phyloP scores from a whole-genome alignment of 2,888 invertebrate genomes.

The Microchrysa polita region DNA sequence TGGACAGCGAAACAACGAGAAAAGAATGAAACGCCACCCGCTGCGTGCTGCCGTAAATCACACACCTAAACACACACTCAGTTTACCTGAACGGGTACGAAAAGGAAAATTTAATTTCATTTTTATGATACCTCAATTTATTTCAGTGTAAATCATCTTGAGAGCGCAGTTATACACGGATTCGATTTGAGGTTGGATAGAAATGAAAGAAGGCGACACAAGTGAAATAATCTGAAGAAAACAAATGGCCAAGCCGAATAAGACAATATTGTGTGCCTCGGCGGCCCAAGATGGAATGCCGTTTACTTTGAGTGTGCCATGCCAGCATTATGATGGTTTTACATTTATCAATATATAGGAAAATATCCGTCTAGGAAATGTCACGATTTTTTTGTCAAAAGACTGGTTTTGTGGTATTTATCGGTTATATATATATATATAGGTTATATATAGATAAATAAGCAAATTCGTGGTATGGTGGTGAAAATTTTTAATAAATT shows the following conservation, averaged over 20 bases:
- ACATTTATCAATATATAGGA: constrained; percentile 23
- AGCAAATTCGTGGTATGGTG: no score
- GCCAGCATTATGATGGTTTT: constrained; percentile 24
- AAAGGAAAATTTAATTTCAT: constrained; percentile 48
- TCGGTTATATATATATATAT: no score
- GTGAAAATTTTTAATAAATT: no score
- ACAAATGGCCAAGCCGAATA: constrained; percentile 4
- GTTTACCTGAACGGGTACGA: constrained; percentile 35
- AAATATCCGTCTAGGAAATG: constrained; percentile 27
- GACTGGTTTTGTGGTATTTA: no score
- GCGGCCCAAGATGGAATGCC: constrained; percentile 6
- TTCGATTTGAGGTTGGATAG: background rate
- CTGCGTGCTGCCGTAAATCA: constrained; percentile 48
- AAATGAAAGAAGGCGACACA: no score
- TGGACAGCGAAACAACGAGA: background rate
- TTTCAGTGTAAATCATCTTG: constrained; percentile 48
- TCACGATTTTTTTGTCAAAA: no score
- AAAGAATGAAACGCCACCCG: constrained; percentile 40
- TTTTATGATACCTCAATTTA: constrained; percentile 50
- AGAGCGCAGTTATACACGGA: constrained; percentile 32
- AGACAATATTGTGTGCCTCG: background rate
- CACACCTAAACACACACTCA: constrained; percentile 48
- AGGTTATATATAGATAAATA: no score
- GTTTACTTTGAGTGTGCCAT: constrained; percentile 33
- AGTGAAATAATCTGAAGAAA: background rate